Percentiles rank a stretch among this genome's conserved stretches.
Evolutionary conservation across 2,113 vertebrate species (phyloP).

Genomic region (Spea multiplicata): DNA sequence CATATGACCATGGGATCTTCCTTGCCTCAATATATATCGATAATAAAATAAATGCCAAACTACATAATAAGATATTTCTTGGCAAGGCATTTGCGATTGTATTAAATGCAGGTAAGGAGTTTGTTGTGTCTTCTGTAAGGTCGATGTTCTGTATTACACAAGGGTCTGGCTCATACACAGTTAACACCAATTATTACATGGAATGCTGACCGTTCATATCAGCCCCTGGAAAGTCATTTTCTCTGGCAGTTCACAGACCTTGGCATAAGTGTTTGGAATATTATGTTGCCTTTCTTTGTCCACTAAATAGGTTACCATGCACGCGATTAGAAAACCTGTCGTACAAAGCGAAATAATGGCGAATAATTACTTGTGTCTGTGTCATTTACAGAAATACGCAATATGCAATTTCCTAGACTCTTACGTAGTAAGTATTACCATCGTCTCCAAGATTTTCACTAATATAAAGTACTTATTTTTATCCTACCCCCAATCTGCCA

Average conservation of each 20-base stretch:
- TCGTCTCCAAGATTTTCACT: background rate
- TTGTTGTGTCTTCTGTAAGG: too few species aligned
- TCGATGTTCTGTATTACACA: too few species aligned
- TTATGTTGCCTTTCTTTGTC: background rate
- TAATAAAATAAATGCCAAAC: too few species aligned
- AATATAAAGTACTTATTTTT: constrained; percentile 22
- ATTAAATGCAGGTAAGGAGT: too few species aligned
- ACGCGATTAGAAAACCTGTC: background rate
- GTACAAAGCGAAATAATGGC: background rate
- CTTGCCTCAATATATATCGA: too few species aligned
- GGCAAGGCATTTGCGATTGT: too few species aligned
- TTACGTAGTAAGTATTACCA: background rate
- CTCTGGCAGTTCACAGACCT: background rate
- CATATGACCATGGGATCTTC: too few species aligned
- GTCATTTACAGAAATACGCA: background rate
- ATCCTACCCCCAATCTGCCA: constrained; percentile 59
- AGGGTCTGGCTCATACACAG: too few species aligned
- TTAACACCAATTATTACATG: too few species aligned
- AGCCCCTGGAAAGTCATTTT: background rate
- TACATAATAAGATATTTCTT: too few species aligned
- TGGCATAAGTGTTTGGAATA: background rate
- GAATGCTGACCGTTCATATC: too few species aligned
- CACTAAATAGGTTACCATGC: background rate
- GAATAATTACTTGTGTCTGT: background rate
- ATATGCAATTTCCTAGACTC: background rate